phyloP scores from a whole-genome alignment of 2,113 vertebrate genomes.

The Lota lota region DNA sequence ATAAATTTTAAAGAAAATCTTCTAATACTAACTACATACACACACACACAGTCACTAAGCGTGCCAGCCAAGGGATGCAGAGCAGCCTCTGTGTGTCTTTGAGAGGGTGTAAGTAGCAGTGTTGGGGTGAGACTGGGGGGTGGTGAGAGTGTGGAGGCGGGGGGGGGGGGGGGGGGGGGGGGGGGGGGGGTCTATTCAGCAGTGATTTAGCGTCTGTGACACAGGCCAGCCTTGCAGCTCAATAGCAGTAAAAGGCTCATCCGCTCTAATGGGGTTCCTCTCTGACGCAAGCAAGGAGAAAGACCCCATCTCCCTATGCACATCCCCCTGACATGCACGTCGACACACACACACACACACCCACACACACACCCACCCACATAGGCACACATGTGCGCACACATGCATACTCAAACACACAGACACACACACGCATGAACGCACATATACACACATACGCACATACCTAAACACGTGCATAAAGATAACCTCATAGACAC shows the following conservation, averaged over 20 bases:
- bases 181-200: conserved; percentile 34
- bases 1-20: too few species aligned
- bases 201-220: conserved; percentile 64
- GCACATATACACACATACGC: not conserved
- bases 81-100: too few species aligned
- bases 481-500: not conserved
- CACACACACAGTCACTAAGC: too few species aligned
- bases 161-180: too few species aligned
- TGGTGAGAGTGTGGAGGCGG: too few species aligned
- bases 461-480: not conserved
- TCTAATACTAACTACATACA: too few species aligned
- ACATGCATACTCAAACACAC: conserved; percentile 13
- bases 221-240: conserved; percentile 54
- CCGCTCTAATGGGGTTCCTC: conserved; percentile 70
- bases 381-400: conserved; percentile 5
- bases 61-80: too few species aligned
- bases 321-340: conserved; percentile 34
- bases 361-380: not conserved
- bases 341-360: conserved; percentile 28
- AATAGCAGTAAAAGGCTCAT: conserved; percentile 77
- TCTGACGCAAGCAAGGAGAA: conserved; percentile 61
- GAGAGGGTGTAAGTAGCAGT: too few species aligned
- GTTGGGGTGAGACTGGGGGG: too few species aligned
- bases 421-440: not conserved
- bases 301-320: conserved; percentile 25